A percentile compares a stretch with the other conserved stretches of the same genome.
Evolutionary conservation across 2,113 vertebrate genomes (phyloP).

Genomic region (Forbesichthys papilliferus): DNA sequence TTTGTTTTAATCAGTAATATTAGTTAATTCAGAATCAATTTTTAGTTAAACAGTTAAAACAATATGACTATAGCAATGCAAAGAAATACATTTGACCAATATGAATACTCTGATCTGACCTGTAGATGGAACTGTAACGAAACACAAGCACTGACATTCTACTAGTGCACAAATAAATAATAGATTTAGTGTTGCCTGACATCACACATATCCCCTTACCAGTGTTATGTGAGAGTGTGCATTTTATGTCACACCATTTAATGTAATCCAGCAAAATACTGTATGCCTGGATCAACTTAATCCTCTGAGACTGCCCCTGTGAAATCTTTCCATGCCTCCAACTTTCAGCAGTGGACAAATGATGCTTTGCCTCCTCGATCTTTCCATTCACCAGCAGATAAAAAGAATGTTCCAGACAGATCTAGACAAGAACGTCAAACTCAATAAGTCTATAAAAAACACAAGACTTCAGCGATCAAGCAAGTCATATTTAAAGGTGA

Average conservation of each 20-base stretch:
- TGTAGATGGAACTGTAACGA: constrained; percentile 46
- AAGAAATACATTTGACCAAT: no score
- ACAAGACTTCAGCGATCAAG: not conserved
- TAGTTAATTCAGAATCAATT: not conserved
- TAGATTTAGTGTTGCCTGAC: constrained; percentile 17
- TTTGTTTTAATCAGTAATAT: not conserved
- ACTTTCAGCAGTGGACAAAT: constrained; percentile 79
- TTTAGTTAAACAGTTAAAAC: no score
- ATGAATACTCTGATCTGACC: constrained; percentile 1
- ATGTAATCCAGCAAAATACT: constrained; percentile 84
- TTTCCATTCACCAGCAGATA: constrained; percentile 83
- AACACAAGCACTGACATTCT: constrained; percentile 8
- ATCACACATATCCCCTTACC: constrained; percentile 68
- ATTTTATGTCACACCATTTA: constrained; percentile 82
- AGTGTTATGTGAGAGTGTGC: constrained; percentile 21
- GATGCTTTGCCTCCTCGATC: constrained; percentile 80
- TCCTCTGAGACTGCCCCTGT: constrained; percentile 63
- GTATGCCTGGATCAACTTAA: constrained; percentile 85
- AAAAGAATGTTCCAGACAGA: constrained; percentile 86
- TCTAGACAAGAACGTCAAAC: constrained; percentile 62
- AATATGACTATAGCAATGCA: no score
- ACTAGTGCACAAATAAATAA: constrained; percentile 24
- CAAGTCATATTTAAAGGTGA: constrained; percentile 42
- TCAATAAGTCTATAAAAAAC: not conserved
- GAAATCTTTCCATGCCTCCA: constrained; percentile 85